Evolutionary conservation across 2,797 vertebrate species (phyloP).

Genomic region (Nothura maculosa): DNA sequence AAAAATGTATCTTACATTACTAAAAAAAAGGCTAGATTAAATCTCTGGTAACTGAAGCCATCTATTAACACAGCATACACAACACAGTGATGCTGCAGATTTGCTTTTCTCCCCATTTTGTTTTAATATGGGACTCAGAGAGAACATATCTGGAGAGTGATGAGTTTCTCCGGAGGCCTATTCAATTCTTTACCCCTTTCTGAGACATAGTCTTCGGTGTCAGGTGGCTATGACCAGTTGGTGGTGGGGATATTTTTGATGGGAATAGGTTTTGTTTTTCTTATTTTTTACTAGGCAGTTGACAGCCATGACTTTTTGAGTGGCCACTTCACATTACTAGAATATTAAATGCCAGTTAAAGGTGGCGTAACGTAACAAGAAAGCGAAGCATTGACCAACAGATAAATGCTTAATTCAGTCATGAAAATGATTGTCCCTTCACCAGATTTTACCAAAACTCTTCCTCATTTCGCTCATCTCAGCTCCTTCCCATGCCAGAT

Average conservation of each 20-base stretch:
- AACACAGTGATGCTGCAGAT: not conserved
- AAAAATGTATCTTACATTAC: constrained; percentile 47
- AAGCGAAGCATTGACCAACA: not conserved
- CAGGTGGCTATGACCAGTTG: constrained; percentile 1
- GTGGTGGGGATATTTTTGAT: not conserved
- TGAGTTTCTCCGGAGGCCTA: not conserved
- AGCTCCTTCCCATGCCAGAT: accelerated
- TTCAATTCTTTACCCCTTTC: constrained; percentile 39
- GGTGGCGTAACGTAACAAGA: not conserved
- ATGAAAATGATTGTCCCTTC: not conserved
- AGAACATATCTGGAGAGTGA: not conserved
- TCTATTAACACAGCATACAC: not conserved
- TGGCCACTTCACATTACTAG: not conserved
- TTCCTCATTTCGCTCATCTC: not conserved
- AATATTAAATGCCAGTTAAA: not conserved
- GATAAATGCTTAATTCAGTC: not conserved
- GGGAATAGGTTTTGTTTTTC: not conserved
- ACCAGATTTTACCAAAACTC: not conserved
- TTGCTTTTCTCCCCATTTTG: not conserved
- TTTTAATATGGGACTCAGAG: not conserved
- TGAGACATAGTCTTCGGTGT: accelerated
- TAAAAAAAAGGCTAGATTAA: constrained; percentile 44
- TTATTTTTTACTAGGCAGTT: not conserved
- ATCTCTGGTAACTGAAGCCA: not conserved
- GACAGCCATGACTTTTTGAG: constrained; percentile 41